Conservation (phyloP, 2,113 vertebrate genomes). For the Pristiophorus japonicus region DNA sequence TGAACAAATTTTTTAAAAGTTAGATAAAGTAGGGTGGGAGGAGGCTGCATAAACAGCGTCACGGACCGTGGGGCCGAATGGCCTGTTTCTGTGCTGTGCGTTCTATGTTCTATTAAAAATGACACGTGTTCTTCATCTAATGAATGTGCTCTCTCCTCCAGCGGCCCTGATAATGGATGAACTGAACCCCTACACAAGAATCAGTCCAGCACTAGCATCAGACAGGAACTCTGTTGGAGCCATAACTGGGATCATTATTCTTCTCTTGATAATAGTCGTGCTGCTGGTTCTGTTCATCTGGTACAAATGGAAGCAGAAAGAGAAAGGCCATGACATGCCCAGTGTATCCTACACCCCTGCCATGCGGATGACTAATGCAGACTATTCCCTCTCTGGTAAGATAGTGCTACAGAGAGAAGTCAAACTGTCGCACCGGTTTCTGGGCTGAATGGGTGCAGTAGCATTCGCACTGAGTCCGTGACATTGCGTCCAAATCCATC, state of each 20-base stretch:
- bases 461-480: neutral
- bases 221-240: constrained; percentile 95
- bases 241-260: constrained; percentile 87
- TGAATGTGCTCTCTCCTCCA: constrained; percentile 45
- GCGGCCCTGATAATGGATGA: constrained; percentile 98
- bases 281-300: constrained; percentile 91
- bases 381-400: constrained; percentile 94
- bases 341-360: constrained; percentile 91
- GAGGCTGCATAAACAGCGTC: neutral
- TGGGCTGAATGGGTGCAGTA: neutral
- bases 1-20: no score
- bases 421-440: neutral
- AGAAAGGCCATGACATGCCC: constrained; percentile 90
- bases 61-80: neutral
- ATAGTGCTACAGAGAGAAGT: neutral
- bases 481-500: neutral
- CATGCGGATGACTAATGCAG: constrained; percentile 83
- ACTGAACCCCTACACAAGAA: constrained; percentile 97
- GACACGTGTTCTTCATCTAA: neutral
- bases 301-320: constrained; percentile 85
- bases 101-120: neutral
- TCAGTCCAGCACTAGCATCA: constrained; percentile 85
- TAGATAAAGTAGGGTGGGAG: neutral
- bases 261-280: constrained; percentile 88
- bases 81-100: neutral